Evolutionary conservation across 2,113 vertebrate genomes (phyloP), one percentile per base, ranked within the genome.

Genomic region (Paradoxurus hermaphroditus): DNA sequence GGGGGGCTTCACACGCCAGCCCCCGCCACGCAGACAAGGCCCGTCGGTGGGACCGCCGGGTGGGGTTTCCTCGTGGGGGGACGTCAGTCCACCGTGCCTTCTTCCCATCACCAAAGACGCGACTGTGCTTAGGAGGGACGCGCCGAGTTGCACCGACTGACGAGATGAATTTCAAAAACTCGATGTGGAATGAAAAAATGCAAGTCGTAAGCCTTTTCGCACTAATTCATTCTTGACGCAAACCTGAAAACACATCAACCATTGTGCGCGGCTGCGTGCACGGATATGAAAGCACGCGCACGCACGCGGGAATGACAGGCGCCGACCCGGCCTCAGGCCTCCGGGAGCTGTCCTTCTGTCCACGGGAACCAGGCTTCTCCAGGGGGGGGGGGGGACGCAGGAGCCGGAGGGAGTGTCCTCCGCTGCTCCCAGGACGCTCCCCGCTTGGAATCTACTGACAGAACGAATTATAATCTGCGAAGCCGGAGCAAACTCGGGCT

Each of bases 1-100:
- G 2, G 3, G 29, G 53, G 4, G 0, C 44, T 15, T 7, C 12
- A 16, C 3, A 0, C 5, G 0, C 63, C 0, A 0, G 27, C 14
- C 12, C 5, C 68, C 2, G 1, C 21, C 21, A 63, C 27, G 1
- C 34, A 4, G 12, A 0, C 3, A 0, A 34, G 16, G 56, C 59
- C 59, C 4, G 1, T 21, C 1, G 23, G 1, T 2, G 62, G 23
- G 5, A 10, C 9, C 0, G 0, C 41, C 8, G 29, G 2, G 16
- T 3, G 18, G 18, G 46, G 23, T n/a, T 1, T 56, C 36, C 27
- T 31, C 1, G 27, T 1, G 53, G 36, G 14, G 41, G 14, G 56
- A 34, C 63, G 2, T 0, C 18, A 2, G 19, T 4, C 25, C 2
- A 3, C 65, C 23, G 0, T 1, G 25, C 31, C 39, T 62, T 21